Evolutionary conservation across 2,797 vertebrate species (phyloP).

Genomic region (Percopsis omiscomaycus): DNA sequence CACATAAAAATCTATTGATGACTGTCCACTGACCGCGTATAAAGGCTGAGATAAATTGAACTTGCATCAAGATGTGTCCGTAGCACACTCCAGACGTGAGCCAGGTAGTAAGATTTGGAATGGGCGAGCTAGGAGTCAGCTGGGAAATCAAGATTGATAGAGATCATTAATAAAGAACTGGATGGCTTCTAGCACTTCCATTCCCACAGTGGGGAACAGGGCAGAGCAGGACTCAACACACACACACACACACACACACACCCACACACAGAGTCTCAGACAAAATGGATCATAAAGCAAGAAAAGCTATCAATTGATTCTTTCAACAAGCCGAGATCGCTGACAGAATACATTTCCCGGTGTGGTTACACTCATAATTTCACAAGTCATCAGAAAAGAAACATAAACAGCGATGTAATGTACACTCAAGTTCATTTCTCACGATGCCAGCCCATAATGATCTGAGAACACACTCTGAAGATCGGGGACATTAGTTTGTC

Average conservation of each 20-base stretch:
- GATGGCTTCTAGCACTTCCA: conserved; percentile 47
- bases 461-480: conserved; percentile 9
- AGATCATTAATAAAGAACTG: conserved; percentile 69
- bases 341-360: conserved; percentile 52
- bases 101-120: conserved; percentile 24
- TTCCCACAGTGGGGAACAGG: conserved; percentile 46
- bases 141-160: conserved; percentile 71
- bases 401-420: conserved; percentile 36
- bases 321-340: conserved; percentile 45
- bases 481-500: conserved; percentile 5
- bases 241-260: conserved; percentile 7
- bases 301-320: conserved; percentile 47
- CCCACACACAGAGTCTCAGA: conserved; percentile 12
- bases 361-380: conserved; percentile 38
- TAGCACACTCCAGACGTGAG: not conserved
- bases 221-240: conserved; percentile 8
- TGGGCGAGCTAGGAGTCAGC: conserved; percentile 42
- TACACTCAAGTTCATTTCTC: conserved; percentile 8
- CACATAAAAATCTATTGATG: not conserved
- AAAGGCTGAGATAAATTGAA: conserved; percentile 27
- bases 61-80: conserved; percentile 18
- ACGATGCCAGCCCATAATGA: not conserved
- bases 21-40: conserved; percentile 27
- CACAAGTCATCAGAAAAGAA: conserved; percentile 35
- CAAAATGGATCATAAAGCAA: conserved; percentile 52